Evolutionary conservation across 2,797 vertebrate genomes (phyloP), one percentile per base, ranked within the genome.

Genomic region (Lates japonicus): DNA sequence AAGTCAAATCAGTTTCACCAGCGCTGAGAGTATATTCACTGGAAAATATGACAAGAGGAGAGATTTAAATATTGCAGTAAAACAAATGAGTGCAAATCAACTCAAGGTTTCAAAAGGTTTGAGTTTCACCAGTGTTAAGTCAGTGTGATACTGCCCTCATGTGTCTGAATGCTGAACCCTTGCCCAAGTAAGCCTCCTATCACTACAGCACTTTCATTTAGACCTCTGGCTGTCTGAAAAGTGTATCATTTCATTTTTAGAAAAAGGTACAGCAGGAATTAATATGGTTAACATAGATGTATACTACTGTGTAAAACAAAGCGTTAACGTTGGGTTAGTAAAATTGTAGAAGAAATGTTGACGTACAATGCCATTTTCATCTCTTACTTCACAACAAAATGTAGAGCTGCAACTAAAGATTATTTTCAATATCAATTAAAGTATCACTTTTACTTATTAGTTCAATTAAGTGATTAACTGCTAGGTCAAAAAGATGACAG

Each of bases 71-170:
- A 10, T 33, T 19, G 19, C 4, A 42, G 13, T 49, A 49, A 55
- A 78, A 71, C 33, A 64, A 6, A 0, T 31, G 3, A 60, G 3
- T 68, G 39, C 29, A 35, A 8, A 14, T 33, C 37, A 22, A 71
- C 19, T 20, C 1, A 49, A 51, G 2, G 69, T 77, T 78, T 78
- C 25, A 25, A 29, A 1, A 42, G 46, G 41, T 48, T 31, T 72
- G 46, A 33, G 51, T 82, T 66, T 78, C 66, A 49, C n/a, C 58
- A 51, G 12, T 19, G 2, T 41, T 42, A 17, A 54, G n/a, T 42
- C 3, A 49, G 71, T 31, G 63, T 76, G 60, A 87, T 66, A 70
- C 86, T 88, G 91, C 92, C 90, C 82, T 87, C 88, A 52, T 85
- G 87, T 92, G 89, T 83, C 68, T 70, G 61, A 48, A 81, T 62